Conservation (phyloP, 2,888 invertebrate species). For the Pristionchus japonicus region DNA sequence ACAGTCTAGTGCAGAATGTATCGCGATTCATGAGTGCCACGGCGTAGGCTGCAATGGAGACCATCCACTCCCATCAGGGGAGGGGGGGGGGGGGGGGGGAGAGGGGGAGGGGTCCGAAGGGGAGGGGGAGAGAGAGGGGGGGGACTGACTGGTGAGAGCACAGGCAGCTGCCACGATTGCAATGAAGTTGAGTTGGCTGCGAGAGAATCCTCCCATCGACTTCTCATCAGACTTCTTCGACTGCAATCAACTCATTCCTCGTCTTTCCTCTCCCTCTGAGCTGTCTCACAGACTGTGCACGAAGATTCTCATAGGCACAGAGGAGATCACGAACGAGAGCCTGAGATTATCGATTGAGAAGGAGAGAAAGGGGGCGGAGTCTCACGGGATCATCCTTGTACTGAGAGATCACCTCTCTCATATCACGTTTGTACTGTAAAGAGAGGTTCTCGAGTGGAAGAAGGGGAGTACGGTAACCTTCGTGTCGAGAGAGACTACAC, state of each 20-base stretch:
- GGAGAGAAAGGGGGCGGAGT: not conserved
- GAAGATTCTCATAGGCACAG: not conserved
- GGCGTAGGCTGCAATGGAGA: not conserved
- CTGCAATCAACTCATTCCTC: not conserved
- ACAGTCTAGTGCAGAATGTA: not conserved
- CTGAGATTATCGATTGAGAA: not conserved
- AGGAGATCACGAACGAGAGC: conserved; percentile 12
- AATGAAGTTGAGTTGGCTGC: conserved; percentile 5
- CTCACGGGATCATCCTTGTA: conserved; percentile 10
- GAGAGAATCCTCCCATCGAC: not conserved
- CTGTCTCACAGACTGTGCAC: not conserved
- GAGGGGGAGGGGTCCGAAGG: not conserved
- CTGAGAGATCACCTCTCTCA: not conserved
- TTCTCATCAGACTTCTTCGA: not conserved
- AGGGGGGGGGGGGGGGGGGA: not conserved
- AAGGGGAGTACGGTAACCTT: not conserved
- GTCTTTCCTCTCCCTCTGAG: not conserved
- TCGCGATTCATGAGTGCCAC: conserved; percentile 3
- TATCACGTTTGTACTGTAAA: not conserved
- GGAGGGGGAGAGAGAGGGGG: not conserved
- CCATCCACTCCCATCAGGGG: not conserved
- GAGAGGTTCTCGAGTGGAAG: not conserved
- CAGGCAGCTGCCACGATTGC: not conserved
- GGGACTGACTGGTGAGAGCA: conserved; percentile 14
- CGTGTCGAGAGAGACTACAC: not conserved